Evolutionary conservation across 1,140 invertebrate species (phyloP).

Genomic region (Venustaconcha ellipsiformis): DNA sequence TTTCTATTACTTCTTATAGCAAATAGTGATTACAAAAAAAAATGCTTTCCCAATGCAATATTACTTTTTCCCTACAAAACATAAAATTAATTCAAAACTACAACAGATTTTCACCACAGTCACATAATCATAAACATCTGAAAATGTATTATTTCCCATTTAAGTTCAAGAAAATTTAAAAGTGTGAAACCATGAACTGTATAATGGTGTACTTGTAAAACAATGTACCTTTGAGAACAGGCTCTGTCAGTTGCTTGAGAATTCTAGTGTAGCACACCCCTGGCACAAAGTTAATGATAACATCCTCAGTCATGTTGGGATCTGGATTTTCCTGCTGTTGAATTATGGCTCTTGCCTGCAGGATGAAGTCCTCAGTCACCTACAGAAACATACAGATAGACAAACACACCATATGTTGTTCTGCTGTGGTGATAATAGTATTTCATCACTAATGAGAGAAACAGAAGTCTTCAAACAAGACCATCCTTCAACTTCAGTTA

Average conservation of each 20-base stretch:
- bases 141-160: background rate
- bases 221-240: constrained; percentile 31
- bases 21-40: too few species aligned
- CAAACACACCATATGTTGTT: background rate
- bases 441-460: background rate
- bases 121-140: background rate
- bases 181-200: background rate
- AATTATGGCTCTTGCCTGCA: constrained; percentile 38
- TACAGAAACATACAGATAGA: constrained; percentile 14
- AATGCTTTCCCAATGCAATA: background rate
- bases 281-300: constrained; percentile 44
- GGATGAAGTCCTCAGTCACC: constrained; percentile 47
- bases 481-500: too few species aligned
- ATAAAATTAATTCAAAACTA: background rate
- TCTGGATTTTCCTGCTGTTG: constrained; percentile 31
- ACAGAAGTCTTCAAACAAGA: background rate
- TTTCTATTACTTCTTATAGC: too few species aligned
- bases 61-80: background rate
- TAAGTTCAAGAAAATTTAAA: background rate
- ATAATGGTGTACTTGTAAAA: background rate
- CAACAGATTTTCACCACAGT: background rate
- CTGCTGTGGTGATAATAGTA: too few species aligned
- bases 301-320: constrained; percentile 32
- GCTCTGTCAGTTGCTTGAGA: constrained; percentile 19
- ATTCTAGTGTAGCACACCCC: constrained; percentile 46